Evolutionary conservation across 2,888 invertebrate genomes (phyloP).

Genomic region (Thelaira solivaga): DNA sequence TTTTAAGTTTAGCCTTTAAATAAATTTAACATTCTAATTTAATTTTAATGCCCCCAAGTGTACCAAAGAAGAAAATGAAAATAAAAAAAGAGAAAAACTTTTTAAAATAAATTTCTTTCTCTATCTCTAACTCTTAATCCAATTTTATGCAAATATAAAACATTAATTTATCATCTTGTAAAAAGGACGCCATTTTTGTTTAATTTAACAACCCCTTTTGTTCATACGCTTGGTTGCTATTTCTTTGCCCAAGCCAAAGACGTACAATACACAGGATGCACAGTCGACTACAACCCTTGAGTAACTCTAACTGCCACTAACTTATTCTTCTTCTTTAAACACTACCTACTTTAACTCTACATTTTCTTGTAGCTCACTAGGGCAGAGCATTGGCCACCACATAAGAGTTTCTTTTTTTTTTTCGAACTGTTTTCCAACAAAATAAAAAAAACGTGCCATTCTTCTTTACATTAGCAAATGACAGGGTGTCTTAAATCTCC

Average conservation of each 20-base stretch:
- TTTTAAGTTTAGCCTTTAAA: not conserved
- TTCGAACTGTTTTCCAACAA: too few species aligned
- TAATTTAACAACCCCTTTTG: conserved; percentile 57
- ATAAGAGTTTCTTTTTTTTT: conserved; percentile 25
- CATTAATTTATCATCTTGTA: conserved; percentile 60
- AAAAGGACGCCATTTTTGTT: conserved; percentile 62
- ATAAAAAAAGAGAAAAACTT: not conserved
- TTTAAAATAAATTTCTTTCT: conserved; percentile 14
- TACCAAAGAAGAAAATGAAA: not conserved
- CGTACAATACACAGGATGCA: not conserved
- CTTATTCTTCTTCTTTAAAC: conserved; percentile 39
- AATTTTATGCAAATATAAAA: conserved; percentile 57
- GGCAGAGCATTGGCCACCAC: not conserved
- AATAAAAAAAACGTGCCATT: conserved; percentile 38
- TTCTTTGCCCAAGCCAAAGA: conserved; percentile 30
- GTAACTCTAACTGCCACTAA: conserved; percentile 33
- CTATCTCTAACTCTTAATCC: conserved; percentile 51
- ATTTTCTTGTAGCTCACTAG: conserved; percentile 39
- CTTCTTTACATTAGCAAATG: conserved; percentile 58
- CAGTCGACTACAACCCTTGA: conserved; percentile 39
- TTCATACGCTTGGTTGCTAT: not conserved
- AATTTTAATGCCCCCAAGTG: conserved; percentile 4
- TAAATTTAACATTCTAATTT: not conserved
- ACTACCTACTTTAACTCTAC: conserved; percentile 22
- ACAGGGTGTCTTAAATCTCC: conserved; percentile 62